phyloP scores from a whole-genome alignment of 2,888 invertebrate genomes.

The Drosophila paucipuncta region DNA sequence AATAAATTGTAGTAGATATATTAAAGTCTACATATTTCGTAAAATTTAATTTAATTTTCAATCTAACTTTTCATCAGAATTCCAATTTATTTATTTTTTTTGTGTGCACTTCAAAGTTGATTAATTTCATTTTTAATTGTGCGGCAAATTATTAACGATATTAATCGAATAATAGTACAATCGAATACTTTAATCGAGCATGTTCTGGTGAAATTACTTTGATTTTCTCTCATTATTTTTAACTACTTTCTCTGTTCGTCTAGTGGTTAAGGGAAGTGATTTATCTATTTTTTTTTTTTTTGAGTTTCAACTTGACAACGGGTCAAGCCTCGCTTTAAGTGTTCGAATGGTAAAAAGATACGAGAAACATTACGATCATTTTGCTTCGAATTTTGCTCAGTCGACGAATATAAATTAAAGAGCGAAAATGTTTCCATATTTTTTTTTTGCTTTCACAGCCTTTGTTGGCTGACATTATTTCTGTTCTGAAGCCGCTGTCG shows the following conservation, averaged over 20 bases:
- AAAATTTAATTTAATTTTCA: not conserved
- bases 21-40: not conserved
- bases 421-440: slow-evolving; percentile 65
- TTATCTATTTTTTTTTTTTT: not conserved
- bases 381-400: slow-evolving; percentile 55
- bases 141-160: not conserved
- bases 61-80: not conserved
- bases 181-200: not conserved
- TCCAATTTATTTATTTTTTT: not conserved
- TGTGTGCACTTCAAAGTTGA: not conserved
- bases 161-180: not conserved
- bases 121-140: not conserved
- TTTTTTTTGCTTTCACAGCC: slow-evolving; percentile 22
- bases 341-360: slow-evolving; percentile 11
- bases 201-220: not conserved
- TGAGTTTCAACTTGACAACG: slow-evolving; percentile 22
- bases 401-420: slow-evolving; percentile 72
- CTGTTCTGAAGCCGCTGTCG: slow-evolving; percentile 23
- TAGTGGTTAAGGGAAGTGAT: not conserved
- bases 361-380: slow-evolving; percentile 31
- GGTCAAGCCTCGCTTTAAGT: slow-evolving; percentile 7
- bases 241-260: not conserved
- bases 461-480: slow-evolving; percentile 43
- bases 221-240: slow-evolving; percentile 1
- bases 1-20: not conserved